phyloP scores from a whole-genome alignment of 2,797 vertebrate genomes.

The Amphiprion clarkii region DNA sequence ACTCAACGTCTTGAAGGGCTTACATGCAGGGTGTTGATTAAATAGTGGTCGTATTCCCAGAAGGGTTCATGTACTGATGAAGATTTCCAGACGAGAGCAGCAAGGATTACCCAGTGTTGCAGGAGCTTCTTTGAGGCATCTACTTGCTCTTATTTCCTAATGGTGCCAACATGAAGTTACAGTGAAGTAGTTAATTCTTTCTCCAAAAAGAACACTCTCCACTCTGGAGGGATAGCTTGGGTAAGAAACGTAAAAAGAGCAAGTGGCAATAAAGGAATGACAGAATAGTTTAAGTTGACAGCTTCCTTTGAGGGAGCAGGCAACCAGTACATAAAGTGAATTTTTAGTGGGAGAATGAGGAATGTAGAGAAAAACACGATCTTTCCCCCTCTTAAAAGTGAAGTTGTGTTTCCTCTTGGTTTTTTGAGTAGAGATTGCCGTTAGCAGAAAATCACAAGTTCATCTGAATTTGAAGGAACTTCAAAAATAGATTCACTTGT shows the following conservation, averaged over 20 bases:
- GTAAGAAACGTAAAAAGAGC: conserved; percentile 16
- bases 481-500: conserved; percentile 57
- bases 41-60: conserved; percentile 25
- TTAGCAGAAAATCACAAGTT: conserved; percentile 46
- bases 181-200: neutral
- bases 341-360: conserved; percentile 41
- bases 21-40: conserved; percentile 34
- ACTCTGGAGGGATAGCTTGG: neutral
- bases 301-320: conserved; percentile 38
- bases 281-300: conserved; percentile 25
- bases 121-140: neutral
- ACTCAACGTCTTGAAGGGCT: conserved; percentile 41
- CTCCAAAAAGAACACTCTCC: neutral
- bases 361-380: conserved; percentile 23
- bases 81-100: neutral
- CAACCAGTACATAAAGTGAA: conserved; percentile 46
- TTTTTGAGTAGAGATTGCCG: conserved; percentile 20
- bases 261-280: conserved; percentile 2
- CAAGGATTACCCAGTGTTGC: neutral
- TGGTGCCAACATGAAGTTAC: neutral
- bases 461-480: conserved; percentile 57
- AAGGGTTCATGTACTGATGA: conserved; percentile 14
- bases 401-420: conserved; percentile 23
- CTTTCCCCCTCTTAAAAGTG: conserved; percentile 6
- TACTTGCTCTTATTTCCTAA: conserved; percentile 3